Conservation (phyloP, 1,140 invertebrate genomes). For the Drosophila varians region DNA sequence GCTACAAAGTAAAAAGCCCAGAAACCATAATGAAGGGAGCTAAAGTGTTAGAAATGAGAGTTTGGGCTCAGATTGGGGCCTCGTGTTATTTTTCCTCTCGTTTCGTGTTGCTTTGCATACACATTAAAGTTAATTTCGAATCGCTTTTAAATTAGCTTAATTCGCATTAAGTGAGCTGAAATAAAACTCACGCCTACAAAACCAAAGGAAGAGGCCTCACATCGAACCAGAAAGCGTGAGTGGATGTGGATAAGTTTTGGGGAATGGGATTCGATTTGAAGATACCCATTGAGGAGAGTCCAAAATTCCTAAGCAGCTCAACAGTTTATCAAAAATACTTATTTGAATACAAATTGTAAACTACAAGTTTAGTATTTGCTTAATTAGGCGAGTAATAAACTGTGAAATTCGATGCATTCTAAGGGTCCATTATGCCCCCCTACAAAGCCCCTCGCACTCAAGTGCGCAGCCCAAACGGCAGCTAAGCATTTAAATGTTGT, state of each 20-base stretch:
- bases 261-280: not conserved
- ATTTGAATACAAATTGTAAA: too few relatives aligned
- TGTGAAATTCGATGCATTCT: not conserved
- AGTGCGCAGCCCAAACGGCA: slow-evolving; percentile 69
- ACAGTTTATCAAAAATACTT: too few relatives aligned
- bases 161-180: slow-evolving; percentile 77
- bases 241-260: not conserved
- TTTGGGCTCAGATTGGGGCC: not conserved
- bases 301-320: too few relatives aligned
- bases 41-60: slow-evolving; percentile 48
- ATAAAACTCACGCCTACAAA: slow-evolving; percentile 80
- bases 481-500: slow-evolving; percentile 81
- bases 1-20: slow-evolving; percentile 3
- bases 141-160: slow-evolving; percentile 83
- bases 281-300: not conserved
- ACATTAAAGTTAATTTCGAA: slow-evolving; percentile 82
- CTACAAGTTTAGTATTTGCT: too few relatives aligned
- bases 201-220: slow-evolving; percentile 9
- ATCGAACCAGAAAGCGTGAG: slow-evolving; percentile 32
- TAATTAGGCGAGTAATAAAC: not conserved
- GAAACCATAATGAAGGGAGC: slow-evolving; percentile 20
- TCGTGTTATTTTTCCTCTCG: slow-evolving; percentile 16
- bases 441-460: not conserved
- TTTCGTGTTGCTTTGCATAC: slow-evolving; percentile 39
- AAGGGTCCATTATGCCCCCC: not conserved